Evolutionary conservation across 1,140 invertebrate species (phyloP).

Genomic region (Panonychus citri): DNA sequence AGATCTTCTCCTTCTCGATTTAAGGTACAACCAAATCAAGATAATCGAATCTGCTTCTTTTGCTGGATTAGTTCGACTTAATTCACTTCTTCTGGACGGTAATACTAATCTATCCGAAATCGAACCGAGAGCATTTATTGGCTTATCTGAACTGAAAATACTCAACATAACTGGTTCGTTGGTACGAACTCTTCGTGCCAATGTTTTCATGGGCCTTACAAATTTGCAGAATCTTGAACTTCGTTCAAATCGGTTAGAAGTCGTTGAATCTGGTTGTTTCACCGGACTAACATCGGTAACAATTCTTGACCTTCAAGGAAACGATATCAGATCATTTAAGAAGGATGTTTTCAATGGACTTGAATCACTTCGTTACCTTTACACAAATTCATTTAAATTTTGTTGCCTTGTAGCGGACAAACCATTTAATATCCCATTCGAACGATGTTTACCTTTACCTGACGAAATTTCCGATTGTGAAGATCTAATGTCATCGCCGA

Average conservation of each 20-base stretch:
- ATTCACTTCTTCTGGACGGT: constrained; percentile 11
- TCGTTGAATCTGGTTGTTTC: constrained; percentile 22
- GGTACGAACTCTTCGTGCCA: neutral
- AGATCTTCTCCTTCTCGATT: constrained; percentile 18
- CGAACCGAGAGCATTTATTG: constrained; percentile 13
- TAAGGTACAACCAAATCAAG: constrained; percentile 15
- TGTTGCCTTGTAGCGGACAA: constrained; percentile 21
- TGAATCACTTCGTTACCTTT: constrained; percentile 18
- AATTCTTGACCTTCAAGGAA: constrained; percentile 12
- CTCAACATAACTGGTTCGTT: constrained; percentile 9
- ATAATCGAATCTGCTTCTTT: constrained; percentile 14
- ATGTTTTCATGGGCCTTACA: constrained; percentile 8
- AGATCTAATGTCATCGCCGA: constrained; percentile 26
- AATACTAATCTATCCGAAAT: constrained; percentile 14
- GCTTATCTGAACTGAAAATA: constrained; percentile 6
- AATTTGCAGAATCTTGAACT: constrained; percentile 11
- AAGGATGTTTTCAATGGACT: constrained; percentile 21
- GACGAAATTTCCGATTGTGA: constrained; percentile 29
- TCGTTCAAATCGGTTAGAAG: constrained; percentile 18
- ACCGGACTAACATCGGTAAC: constrained; percentile 10
- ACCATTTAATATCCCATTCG: constrained; percentile 10
- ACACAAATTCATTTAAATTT: constrained; percentile 25
- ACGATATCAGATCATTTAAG: constrained; percentile 15
- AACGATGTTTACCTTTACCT: constrained; percentile 21
- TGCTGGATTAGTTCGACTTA: constrained; percentile 14